A percentile compares a stretch with the other conserved stretches of the same genome.
These are phyloP conservation scores for Nasonia longicornis DNA, from an alignment of 1,140 invertebrate species.

Conservation along the genomic window DNA sequence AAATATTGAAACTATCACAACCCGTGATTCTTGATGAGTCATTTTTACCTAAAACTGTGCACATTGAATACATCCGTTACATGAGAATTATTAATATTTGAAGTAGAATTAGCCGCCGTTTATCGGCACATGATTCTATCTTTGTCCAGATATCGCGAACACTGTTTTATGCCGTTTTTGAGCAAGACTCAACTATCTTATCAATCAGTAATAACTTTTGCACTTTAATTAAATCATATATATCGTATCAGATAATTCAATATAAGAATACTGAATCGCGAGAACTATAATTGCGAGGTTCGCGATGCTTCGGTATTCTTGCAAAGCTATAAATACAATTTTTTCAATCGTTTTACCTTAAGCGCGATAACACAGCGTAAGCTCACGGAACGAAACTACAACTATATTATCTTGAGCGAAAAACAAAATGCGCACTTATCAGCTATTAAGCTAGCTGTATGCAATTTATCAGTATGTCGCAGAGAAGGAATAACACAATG, in stretches of 20 bases:
- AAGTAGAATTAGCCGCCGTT: too few species aligned
- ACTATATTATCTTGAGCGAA: slow-evolving; percentile 24
- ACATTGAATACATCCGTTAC: neutral
- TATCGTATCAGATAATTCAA: too few species aligned
- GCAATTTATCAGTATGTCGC: slow-evolving; percentile 37
- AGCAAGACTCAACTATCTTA: too few species aligned
- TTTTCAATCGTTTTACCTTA: neutral
- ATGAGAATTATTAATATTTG: too few species aligned
- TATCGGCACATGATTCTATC: too few species aligned
- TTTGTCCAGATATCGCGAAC: too few species aligned
- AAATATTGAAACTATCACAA: neutral
- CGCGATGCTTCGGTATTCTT: too few species aligned
- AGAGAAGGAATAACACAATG: slow-evolving; percentile 33
- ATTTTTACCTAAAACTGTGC: neutral
- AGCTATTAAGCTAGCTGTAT: slow-evolving; percentile 33
- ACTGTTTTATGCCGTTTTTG: too few species aligned
- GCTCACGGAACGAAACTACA: neutral
- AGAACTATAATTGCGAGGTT: too few species aligned
- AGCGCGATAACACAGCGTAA: neutral
- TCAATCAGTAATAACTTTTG: neutral
- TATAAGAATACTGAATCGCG: too few species aligned
- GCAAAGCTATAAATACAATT: too few species aligned
- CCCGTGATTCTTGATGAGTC: neutral
- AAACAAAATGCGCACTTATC: slow-evolving; percentile 40
- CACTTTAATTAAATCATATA: too few species aligned